Percentiles rank a stretch among this genome's conserved stretches.
Conservation (phyloP, 1,140 invertebrate species). For the Diploscapter pachys region DNA sequence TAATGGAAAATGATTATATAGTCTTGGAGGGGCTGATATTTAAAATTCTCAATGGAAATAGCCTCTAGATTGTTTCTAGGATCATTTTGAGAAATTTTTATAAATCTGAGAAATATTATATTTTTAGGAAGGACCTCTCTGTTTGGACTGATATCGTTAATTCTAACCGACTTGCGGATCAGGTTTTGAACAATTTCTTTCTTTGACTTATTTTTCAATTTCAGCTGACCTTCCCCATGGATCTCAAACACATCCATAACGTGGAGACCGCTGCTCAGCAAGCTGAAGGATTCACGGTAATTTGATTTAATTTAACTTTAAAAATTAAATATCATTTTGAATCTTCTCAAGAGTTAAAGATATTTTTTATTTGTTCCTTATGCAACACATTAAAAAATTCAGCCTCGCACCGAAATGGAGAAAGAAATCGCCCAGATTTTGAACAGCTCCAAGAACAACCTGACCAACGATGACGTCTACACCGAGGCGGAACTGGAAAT, state of each 20-base stretch:
- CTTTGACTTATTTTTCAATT: too few relatives aligned
- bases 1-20: too few relatives aligned
- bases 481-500: slow-evolving; percentile 63
- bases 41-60: too few relatives aligned
- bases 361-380: slow-evolving; percentile 3
- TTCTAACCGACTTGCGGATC: slow-evolving; percentile 73
- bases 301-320: neutral
- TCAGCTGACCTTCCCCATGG: slow-evolving; percentile 75
- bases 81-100: too few relatives aligned
- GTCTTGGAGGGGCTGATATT: too few relatives aligned
- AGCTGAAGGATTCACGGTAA: slow-evolving; percentile 55
- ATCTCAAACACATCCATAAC: slow-evolving; percentile 59
- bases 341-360: neutral
- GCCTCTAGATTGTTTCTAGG: too few relatives aligned
- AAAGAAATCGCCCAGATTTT: slow-evolving; percentile 65
- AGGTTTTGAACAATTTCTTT: too few relatives aligned
- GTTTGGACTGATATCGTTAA: slow-evolving; percentile 82
- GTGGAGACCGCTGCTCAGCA: slow-evolving; percentile 64
- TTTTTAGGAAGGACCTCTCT: slow-evolving; percentile 67
- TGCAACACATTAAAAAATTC: slow-evolving; percentile 30
- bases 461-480: slow-evolving; percentile 59
- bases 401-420: slow-evolving; percentile 68
- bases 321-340: too few relatives aligned
- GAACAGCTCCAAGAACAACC: slow-evolving; percentile 62
- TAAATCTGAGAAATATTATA: neutral